Base-by-base conservation (phyloP, 2,113 vertebrate species). In the Leuciscus idus region DNA sequence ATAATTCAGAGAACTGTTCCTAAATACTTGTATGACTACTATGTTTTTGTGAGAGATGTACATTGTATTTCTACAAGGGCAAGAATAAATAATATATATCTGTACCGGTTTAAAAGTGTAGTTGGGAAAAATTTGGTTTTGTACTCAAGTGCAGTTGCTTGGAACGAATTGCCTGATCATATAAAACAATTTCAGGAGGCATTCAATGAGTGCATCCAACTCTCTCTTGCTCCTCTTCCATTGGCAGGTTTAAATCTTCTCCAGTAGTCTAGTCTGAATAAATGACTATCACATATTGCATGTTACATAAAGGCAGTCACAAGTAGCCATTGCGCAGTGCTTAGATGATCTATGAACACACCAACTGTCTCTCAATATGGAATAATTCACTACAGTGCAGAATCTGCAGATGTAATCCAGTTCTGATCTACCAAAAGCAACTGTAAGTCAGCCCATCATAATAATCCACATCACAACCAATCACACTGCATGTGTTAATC, bases 261-360 rank as follows among this genome's bases (percentile, higher is more conserved):
- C 33, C 36, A 72, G 21, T n/a, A 43, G 36, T 72, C 19, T 72
- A 43, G 19, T 43, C 36, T 72, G 68, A 72, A 72, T 43, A 39
- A 23, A 72, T 72, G 68, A 43, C 68, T 39, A 33, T 72, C 68
- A 36, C 68, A 72, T 72, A 39, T 72, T 39, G 68, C 68, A 43
- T 72, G 33, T 72, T 72, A 43, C 68, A 72, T 72, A 72, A 72
- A 72, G 10, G 68, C 68, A 43, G 36, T 43, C 33, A 72, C 33
- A 39, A 72, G 36, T 72, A 43, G 19, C 1, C 2, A 72, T 21
- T 43, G 9, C 33, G 12, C 68, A 9, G 68, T 72, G 68, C 33
- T 72, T 23, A 70, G 66, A 23, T 43, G 68, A 72, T 72, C 68
- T 43, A 12, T 72, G 36, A 72, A 43, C 36, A 11, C 33, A 23